Conservation (phyloP, 2,888 invertebrate genomes). For the Malachius bipustulatus region DNA sequence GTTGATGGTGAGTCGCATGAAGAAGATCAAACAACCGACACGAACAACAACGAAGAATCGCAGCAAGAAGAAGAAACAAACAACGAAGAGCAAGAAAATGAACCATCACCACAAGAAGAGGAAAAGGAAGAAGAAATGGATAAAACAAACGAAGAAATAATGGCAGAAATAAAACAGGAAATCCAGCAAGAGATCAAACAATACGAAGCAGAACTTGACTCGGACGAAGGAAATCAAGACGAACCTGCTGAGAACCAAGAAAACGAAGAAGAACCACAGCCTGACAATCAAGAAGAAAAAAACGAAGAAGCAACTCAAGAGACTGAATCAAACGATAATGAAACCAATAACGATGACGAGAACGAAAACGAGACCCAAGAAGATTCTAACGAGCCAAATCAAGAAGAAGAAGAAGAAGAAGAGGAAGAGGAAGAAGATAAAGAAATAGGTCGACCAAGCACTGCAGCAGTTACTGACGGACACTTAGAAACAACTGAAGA, state of each 20-base stretch:
- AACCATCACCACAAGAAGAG: constrained; percentile 10
- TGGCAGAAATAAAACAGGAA: constrained; percentile 14
- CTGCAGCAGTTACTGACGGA: constrained; percentile 6
- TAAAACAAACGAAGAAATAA: constrained; percentile 10
- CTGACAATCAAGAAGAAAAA: not conserved
- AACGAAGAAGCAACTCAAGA: not conserved
- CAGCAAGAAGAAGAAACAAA: constrained; percentile 2
- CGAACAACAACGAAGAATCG: constrained; percentile 9
- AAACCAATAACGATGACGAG: constrained; percentile 7
- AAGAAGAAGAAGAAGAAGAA: constrained; percentile 15
- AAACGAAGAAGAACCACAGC: constrained; percentile 5
- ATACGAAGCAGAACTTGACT: constrained; percentile 6
- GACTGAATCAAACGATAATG: not conserved
- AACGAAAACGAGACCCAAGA: constrained; percentile 12
- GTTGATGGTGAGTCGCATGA: constrained; percentile 12
- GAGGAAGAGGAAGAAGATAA: constrained; percentile 12
- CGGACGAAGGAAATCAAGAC: not conserved
- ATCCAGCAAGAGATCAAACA: constrained; percentile 11
- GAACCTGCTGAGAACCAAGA: constrained; percentile 8
- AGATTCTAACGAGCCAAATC: constrained; percentile 13
- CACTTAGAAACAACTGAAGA: constrained; percentile 23
- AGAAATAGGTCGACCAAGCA: too few species aligned
- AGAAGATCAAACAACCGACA: constrained; percentile 15
- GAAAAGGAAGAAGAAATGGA: constrained; percentile 11
- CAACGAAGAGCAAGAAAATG: constrained; percentile 5